These are phyloP conservation scores for Trichogramma evanescens DNA, from an alignment of 2,888 invertebrate species.

Conservation along the genomic window DNA sequence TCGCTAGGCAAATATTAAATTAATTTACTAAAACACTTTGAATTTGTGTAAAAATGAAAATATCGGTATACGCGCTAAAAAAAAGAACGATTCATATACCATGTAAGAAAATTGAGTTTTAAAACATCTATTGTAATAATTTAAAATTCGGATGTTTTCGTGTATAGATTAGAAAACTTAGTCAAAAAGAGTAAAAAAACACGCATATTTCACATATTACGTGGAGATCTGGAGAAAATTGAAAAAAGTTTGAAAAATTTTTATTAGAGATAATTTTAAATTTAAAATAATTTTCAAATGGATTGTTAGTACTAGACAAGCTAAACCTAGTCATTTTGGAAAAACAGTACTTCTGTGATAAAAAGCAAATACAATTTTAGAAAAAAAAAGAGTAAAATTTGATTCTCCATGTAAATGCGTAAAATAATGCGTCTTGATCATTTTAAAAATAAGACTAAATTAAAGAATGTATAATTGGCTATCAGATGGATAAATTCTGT, in stretches of 20 bases:
- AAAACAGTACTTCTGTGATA: conserved; percentile 46
- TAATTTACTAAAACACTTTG: conserved; percentile 14
- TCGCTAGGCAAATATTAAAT: conserved; percentile 32
- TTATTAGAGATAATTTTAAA: no score
- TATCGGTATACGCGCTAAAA: background rate
- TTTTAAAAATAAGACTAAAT: conserved; percentile 17
- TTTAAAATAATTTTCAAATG: background rate
- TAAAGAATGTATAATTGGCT: conserved; percentile 33
- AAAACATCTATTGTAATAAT: no score
- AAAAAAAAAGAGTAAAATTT: conserved; percentile 8
- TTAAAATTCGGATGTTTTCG: no score
- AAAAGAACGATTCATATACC: no score
- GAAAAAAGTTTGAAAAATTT: no score
- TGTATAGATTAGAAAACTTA: no score
- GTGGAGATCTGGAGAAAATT: no score
- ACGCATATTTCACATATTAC: no score
- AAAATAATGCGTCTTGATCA: conserved; percentile 24
- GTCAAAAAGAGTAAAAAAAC: no score
- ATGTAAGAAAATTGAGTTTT: no score
- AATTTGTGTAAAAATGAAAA: conserved; percentile 2
- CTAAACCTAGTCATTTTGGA: conserved; percentile 46
- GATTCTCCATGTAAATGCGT: conserved; percentile 37
- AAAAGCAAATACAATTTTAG: conserved; percentile 19
- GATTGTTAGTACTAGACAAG: conserved; percentile 33
- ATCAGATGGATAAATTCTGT: conserved; percentile 43